Conservation (phyloP, 2,797 vertebrate species). For the Molothrus ater region DNA sequence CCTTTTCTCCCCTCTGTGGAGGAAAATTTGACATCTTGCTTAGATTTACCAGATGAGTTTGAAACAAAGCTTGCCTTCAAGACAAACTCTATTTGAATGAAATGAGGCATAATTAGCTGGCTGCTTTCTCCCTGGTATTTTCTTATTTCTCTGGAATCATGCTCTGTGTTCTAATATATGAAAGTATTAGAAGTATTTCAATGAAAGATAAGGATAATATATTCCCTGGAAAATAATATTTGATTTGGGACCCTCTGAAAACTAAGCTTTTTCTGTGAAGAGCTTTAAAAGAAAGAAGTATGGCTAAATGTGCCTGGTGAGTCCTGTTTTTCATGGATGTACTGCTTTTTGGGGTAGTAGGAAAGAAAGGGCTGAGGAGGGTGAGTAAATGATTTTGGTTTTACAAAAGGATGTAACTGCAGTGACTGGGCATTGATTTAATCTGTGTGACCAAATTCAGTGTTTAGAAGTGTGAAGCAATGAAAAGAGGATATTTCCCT, state of each 20-base stretch:
- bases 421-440: neutral
- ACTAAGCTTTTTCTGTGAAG: neutral
- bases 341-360: neutral
- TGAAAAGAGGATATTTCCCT: neutral
- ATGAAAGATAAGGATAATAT: neutral
- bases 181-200: neutral
- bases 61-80: neutral
- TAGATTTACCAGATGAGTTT: neutral
- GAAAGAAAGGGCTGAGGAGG: neutral
- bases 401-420: neutral
- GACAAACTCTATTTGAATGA: neutral
- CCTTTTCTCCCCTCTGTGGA: neutral
- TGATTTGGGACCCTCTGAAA: neutral
- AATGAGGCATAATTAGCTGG: neutral
- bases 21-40: neutral
- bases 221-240: neutral
- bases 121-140: neutral
- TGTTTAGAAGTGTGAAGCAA: neutral
- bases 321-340: neutral
- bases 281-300: neutral
- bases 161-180: neutral
- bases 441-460: neutral
- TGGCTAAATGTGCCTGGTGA: neutral
- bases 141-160: neutral
- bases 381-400: accelerated